Evolutionary conservation across 2,888 invertebrate genomes (phyloP), one percentile per base, ranked within the genome.

Genomic region (Parasteatoda lunata): DNA sequence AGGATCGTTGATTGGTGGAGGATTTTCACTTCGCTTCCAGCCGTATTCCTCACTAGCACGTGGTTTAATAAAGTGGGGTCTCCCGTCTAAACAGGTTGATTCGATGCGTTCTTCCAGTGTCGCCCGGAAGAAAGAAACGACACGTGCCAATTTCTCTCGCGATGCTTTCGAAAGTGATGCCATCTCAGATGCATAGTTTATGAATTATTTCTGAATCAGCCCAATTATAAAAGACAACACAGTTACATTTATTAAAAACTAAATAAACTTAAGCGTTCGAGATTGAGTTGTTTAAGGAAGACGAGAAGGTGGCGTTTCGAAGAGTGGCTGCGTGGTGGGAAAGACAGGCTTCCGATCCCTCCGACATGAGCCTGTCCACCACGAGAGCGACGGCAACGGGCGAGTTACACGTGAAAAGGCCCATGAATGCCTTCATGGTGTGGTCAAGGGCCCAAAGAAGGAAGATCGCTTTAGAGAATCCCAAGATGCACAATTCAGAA

Each of bases 361-460:
- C 77, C 49, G 88, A 88, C 77, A 82, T 88, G 85, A 82, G 78
- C 79, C 85, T 88, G 82, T 75, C 88, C 75, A 88, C 88, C 88
- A 88, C 88, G 30, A 77, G 88, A 9, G 79, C 81, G 71, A 88
- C 84, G 8, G 77, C 84, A 51, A 85, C 85, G 30, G 85, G 85
- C 47, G 88, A 88, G n/a, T 80, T 84, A 64, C 91, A 92, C 84
- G 92, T 93, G 11, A 93, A 93, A 88, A 90, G 93, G 8, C 93
- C 93, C 8, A 93, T 93, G 93, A 93, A 93, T 89, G 93, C 93
- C 15, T 93, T 93, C 90, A 93, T 93, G 93, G 93, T 93, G 59
- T 93, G 93, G 93, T 92, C 92, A n/a, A 89, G 93, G 48, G 93
- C 92, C 13, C 92, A 93, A 90, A 83, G 93, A 66, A 90, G 92